Evolutionary conservation across 2,888 invertebrate species (phyloP), one percentile per base, ranked within the genome.

Genomic region (Monopis laevigella): DNA sequence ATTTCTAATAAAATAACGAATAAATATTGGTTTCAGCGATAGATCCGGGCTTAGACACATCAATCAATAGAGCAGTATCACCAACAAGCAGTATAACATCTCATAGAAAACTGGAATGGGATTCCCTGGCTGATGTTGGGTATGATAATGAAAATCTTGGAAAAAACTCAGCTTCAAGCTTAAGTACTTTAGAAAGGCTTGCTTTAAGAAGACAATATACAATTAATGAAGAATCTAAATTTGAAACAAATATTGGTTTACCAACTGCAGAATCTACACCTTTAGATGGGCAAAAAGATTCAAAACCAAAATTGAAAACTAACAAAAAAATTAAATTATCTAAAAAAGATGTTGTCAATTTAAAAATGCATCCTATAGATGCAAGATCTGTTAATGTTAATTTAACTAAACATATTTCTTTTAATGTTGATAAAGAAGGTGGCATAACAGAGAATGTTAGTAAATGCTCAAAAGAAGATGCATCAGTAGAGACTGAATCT

Each of bases 91-190:
- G 89, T 56, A 67, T 88, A 0, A 86, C 89, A 39, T 89, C 90
- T 1, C 87, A 86, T 54, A 84, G 88, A 40, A 89, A 88, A 47
- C 69, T 93, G 2, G 93, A 93, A 72, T 93, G 93, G 93, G 93
- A 93, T 60, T 92, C 90, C 26, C 86, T 92, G 16, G 93, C 90
- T 1, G 93, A 93, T 71, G 90, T 93, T 32, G 93, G 93, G 0
- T 93, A 93, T 63, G 83, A 69, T 19, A 85, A 87, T 51, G 81
- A 83, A 48, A 78, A 77, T 55, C 82, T 82, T 11, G 70, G 77
- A 17, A 84, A 83, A 47, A 70, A 69, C 16, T 72, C 77, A 6
- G 70, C 64, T 3, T 75, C 77, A 8, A 68, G 70, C 44, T 59
- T 87, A 11, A 86, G 86, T 51, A 86, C 87, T 2, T 65, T 87